Evolutionary conservation across 1,140 invertebrate genomes (phyloP).

Genomic region (Probaryconus sp.): DNA sequence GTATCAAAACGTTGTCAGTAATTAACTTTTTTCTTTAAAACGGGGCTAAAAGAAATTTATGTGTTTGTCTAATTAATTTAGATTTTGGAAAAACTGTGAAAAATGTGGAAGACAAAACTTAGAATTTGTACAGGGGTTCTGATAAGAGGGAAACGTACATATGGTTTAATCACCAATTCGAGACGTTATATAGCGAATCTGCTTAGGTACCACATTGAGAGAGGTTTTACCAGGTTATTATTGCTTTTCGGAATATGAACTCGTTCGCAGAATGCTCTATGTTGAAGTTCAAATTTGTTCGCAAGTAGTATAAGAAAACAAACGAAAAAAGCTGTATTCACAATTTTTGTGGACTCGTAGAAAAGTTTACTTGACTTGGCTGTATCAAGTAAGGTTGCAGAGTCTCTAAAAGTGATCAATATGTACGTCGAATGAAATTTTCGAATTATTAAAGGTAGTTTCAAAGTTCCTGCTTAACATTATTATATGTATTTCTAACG

Average conservation of each 20-base stretch:
- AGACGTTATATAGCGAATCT: conserved; percentile 1
- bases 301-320: not conserved
- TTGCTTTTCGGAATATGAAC: conserved; percentile 29
- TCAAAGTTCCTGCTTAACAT: too few relatives aligned
- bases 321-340: not conserved
- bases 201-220: not conserved
- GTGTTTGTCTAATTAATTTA: too few relatives aligned
- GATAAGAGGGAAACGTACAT: too few relatives aligned
- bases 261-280: conserved; percentile 7
- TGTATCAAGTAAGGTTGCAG: not conserved
- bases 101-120: too few relatives aligned
- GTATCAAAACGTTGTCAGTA: too few relatives aligned
- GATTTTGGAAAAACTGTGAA: too few relatives aligned
- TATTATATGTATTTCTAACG: too few relatives aligned
- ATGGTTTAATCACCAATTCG: too few relatives aligned
- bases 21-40: too few relatives aligned
- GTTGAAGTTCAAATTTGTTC: conserved; percentile 1
- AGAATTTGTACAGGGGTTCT: too few relatives aligned
- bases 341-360: not conserved
- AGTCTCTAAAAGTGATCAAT: not conserved
- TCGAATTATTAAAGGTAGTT: too few relatives aligned
- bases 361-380: not conserved
- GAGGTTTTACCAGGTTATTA: conserved; percentile 16
- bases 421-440: not conserved
- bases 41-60: too few relatives aligned